Evolutionary conservation across 2,113 vertebrate genomes (phyloP).

Genomic region (Alaudala cheleensis): DNA sequence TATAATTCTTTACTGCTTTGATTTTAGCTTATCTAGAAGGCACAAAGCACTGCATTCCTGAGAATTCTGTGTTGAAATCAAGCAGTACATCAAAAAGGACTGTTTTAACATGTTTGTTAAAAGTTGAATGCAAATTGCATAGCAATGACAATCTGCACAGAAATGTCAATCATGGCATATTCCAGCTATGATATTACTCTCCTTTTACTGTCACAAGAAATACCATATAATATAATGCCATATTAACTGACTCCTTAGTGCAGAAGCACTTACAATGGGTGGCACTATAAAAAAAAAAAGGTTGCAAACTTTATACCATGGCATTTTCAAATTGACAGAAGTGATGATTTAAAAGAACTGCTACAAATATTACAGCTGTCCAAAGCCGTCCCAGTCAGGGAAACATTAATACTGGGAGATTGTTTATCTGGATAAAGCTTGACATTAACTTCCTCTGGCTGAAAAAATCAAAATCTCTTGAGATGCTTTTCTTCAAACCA

Average conservation of each 20-base stretch:
- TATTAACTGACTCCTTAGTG: not conserved
- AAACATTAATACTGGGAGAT: conserved; percentile 6
- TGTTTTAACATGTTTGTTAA: not conserved
- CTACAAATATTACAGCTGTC: conserved; percentile 42
- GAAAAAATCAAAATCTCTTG: not conserved
- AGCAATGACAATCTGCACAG: not conserved
- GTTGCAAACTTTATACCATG: not conserved
- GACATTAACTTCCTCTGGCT: not conserved
- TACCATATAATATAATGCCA: not conserved
- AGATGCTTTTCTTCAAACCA: not conserved
- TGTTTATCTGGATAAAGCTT: not conserved
- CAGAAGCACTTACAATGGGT: not conserved
- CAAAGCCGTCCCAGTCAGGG: not conserved
- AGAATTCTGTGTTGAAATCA: not conserved
- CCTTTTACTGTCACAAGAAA: not conserved
- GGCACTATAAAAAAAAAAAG: not conserved
- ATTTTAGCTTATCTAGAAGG: not conserved
- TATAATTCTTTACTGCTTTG: not conserved
- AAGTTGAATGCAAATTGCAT: not conserved
- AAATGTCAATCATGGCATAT: not conserved
- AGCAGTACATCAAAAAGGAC: not conserved
- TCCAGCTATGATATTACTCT: not conserved
- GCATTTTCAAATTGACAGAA: conserved; percentile 44
- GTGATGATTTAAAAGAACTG: conserved; percentile 45
- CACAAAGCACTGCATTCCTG: not conserved